Percentiles rank a stretch among this genome's conserved stretches.
phyloP scores from a whole-genome alignment of 1,140 invertebrate species.

The Drosophila ogumai region DNA sequence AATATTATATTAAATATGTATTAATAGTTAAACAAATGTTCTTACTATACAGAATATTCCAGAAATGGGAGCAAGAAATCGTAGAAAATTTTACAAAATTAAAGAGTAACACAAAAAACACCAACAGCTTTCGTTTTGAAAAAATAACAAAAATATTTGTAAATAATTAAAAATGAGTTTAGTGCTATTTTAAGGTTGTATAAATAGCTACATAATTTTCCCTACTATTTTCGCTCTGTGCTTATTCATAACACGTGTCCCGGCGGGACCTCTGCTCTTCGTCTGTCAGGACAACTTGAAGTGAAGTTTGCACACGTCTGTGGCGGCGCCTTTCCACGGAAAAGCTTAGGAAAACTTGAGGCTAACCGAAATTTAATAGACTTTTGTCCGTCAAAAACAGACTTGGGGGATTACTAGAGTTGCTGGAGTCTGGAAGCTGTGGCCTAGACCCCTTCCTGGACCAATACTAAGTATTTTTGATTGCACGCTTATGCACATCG shows the following conservation, averaged over 20 bases:
- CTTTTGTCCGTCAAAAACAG: conserved; percentile 3
- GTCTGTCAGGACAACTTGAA: neutral
- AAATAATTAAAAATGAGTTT: no score
- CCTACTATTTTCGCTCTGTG: neutral
- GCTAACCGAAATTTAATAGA: conserved; percentile 11
- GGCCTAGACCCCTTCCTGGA: neutral
- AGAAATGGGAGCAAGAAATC: neutral
- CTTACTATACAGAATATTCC: no score
- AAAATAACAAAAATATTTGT: no score
- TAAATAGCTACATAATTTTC: no score
- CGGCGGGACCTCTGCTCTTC: neutral
- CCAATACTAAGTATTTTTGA: conserved; percentile 32
- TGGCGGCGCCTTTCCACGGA: conserved; percentile 6
- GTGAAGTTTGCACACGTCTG: conserved; percentile 10
- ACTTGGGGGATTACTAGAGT: neutral
- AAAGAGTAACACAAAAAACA: neutral
- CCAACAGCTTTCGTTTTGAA: no score
- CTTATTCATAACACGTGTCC: neutral
- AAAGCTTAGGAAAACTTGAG: conserved; percentile 6
- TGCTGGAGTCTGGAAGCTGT: no score
- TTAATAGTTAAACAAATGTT: no score
- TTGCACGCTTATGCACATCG: conserved; percentile 33
- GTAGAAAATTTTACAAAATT: neutral
- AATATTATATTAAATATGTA: no score
- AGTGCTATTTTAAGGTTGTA: no score